These are phyloP conservation scores for Pitta sordida DNA, from an alignment of 2,113 vertebrate species.

Conservation along the genomic window DNA sequence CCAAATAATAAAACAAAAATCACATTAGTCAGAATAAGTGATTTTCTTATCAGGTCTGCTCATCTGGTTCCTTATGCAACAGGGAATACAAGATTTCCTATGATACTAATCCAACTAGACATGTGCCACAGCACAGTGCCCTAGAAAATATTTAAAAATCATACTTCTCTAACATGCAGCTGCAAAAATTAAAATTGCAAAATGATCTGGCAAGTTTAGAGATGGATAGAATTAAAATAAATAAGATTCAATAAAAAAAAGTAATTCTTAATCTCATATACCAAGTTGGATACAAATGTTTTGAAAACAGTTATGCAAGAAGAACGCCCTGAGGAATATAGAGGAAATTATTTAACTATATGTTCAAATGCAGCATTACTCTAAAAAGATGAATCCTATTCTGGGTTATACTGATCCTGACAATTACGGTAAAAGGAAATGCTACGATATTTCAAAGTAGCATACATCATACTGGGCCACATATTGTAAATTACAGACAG, in stretches of 20 bases:
- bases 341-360: conserved; percentile 37
- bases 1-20: not conserved
- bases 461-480: not conserved
- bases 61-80: not conserved
- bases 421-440: conserved; percentile 15
- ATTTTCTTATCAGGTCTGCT: not conserved
- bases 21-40: not conserved
- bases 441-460: not conserved
- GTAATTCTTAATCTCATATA: not conserved
- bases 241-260: conserved; percentile 32
- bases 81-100: conserved; percentile 9
- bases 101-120: conserved; percentile 39
- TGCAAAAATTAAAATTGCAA: conserved; percentile 43
- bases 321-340: conserved; percentile 12
- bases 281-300: not conserved
- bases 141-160: not conserved
- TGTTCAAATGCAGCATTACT: not conserved
- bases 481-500: conserved; percentile 9
- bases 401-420: not conserved
- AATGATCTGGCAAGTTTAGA: conserved; percentile 15
- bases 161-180: not conserved
- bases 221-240: conserved; percentile 23
- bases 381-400: conserved; percentile 26
- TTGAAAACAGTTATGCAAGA: not conserved
- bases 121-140: not conserved